These are phyloP conservation scores for Gymnarchus niloticus DNA, from an alignment of 2,113 vertebrate species.

Conservation along the genomic window DNA sequence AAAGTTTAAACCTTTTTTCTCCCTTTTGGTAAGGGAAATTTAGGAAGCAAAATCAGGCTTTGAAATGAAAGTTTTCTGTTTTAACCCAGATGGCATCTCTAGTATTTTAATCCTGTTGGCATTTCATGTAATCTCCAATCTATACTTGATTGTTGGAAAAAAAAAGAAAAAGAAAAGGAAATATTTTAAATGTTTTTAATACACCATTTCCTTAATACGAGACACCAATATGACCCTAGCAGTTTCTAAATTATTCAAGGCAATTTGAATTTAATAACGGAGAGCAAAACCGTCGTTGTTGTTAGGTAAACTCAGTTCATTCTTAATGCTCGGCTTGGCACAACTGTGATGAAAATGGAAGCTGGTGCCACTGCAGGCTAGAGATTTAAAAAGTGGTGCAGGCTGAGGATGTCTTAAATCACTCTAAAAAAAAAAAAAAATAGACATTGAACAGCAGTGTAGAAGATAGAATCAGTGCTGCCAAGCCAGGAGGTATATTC, in stretches of 20 bases:
- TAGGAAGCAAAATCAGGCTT: neutral
- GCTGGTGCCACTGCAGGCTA: constrained; percentile 19
- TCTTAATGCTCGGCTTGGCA: neutral
- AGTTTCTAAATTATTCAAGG: constrained; percentile 21
- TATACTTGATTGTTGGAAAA: constrained; percentile 14
- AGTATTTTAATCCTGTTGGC: constrained; percentile 22
- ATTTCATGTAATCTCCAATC: constrained; percentile 31
- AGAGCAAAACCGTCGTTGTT: constrained; percentile 5
- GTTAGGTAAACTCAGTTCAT: neutral
- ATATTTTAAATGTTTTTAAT: too few species aligned
- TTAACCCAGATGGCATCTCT: neutral
- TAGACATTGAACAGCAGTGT: constrained; percentile 19
- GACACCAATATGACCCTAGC: constrained; percentile 10
- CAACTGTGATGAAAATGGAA: constrained; percentile 2
- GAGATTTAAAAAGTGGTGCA: constrained; percentile 30
- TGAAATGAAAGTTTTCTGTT: neutral
- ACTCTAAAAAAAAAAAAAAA: constrained; percentile 24
- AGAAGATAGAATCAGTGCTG: constrained; percentile 9
- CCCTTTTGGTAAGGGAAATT: neutral
- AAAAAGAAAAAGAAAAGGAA: too few species aligned
- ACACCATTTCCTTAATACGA: too few species aligned
- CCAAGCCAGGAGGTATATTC: neutral
- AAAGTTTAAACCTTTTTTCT: neutral
- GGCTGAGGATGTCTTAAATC: constrained; percentile 24
- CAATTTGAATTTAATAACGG: constrained; percentile 6